Percentiles rank a stretch among this genome's conserved stretches.
Evolutionary conservation across 2,888 invertebrate species (phyloP).

Genomic region (Diarsia dahlii): DNA sequence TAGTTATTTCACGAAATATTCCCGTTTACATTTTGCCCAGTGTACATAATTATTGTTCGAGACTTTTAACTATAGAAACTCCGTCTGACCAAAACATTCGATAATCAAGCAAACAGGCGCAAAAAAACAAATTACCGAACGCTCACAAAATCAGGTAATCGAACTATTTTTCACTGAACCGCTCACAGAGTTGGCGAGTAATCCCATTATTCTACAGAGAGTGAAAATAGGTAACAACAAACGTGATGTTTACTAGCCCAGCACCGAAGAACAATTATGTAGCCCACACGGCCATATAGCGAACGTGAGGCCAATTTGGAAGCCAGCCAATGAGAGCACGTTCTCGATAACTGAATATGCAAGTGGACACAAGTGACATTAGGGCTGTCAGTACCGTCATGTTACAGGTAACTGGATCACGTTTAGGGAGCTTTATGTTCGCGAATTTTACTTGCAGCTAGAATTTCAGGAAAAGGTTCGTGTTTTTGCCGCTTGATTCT

Average conservation of each 20-base stretch:
- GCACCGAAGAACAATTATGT: conserved; percentile 74
- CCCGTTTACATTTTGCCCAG: too few species aligned
- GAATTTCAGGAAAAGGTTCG: neutral
- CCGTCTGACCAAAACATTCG: neutral
- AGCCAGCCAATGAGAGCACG: conserved; percentile 80
- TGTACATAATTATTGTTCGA: too few species aligned
- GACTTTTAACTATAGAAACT: too few species aligned
- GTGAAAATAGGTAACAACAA: conserved; percentile 42
- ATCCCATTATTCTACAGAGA: conserved; percentile 55
- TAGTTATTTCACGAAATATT: too few species aligned
- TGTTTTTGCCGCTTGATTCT: neutral
- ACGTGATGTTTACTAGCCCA: conserved; percentile 47
- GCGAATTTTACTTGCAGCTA: neutral
- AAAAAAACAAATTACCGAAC: neutral
- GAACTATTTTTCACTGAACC: conserved; percentile 47
- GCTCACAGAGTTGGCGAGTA: conserved; percentile 23
- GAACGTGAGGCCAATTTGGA: conserved; percentile 82
- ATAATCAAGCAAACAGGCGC: neutral
- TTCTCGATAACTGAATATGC: conserved; percentile 86
- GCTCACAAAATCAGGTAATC: conserved; percentile 18
- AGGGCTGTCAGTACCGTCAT: conserved; percentile 69
- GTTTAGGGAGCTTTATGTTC: conserved; percentile 19
- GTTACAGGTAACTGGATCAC: conserved; percentile 48
- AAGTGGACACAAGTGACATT: conserved; percentile 77
- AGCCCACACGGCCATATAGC: conserved; percentile 65